These are phyloP conservation scores for Dione juno DNA, from an alignment of 2,888 invertebrate genomes.

Conservation along the genomic window DNA sequence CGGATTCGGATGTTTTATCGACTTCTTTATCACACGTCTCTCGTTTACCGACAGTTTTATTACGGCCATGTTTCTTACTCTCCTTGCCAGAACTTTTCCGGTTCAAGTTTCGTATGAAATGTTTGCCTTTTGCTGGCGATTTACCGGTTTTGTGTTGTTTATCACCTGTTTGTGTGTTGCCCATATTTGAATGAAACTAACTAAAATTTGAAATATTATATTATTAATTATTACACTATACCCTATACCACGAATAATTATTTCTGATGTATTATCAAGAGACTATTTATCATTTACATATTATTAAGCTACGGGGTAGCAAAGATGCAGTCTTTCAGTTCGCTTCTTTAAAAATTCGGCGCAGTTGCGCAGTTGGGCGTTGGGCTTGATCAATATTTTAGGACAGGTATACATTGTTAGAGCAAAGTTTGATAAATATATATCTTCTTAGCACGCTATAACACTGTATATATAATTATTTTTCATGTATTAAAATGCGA, in stretches of 20 bases:
- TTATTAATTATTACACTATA: conserved; percentile 3
- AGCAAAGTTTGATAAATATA: background rate
- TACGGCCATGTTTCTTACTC: conserved; percentile 72
- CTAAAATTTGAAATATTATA: background rate
- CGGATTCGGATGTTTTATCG: conserved; percentile 79
- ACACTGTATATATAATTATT: background rate
- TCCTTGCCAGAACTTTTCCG: conserved; percentile 72
- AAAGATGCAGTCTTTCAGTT: conserved; percentile 22
- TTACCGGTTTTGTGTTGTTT: conserved; percentile 80
- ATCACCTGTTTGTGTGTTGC: conserved; percentile 80
- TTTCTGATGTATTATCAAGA: background rate
- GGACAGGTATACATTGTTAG: conserved; percentile 5
- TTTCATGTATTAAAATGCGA: background rate
- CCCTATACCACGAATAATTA: background rate
- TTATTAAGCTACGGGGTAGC: conserved; percentile 8
- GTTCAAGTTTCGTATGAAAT: conserved; percentile 80
- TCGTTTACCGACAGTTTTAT: conserved; percentile 71
- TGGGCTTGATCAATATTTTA: conserved; percentile 39
- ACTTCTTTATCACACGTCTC: conserved; percentile 67
- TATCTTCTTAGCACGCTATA: background rate
- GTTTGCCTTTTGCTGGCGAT: conserved; percentile 83
- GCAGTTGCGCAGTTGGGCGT: conserved; percentile 36
- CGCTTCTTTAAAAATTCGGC: conserved; percentile 26
- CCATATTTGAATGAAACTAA: conserved; percentile 66
- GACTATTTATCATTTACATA: background rate